These are phyloP conservation scores for Pissodes strobi DNA, from an alignment of 1,140 invertebrate species.

Conservation along the genomic window DNA sequence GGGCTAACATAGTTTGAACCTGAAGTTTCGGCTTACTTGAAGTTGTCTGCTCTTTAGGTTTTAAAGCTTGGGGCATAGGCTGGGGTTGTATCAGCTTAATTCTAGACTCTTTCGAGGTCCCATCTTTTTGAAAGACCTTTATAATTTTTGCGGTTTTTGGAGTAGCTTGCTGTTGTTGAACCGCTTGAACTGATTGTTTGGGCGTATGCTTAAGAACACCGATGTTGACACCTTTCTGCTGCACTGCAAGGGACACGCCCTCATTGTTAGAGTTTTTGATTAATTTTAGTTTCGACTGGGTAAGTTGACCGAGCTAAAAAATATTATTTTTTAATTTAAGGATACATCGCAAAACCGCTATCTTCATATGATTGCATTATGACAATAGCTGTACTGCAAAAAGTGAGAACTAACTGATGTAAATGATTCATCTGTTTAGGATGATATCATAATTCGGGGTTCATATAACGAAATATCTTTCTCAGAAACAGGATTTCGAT, in stretches of 20 bases:
- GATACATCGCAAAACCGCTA: no score
- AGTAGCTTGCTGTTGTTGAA: constrained; percentile 17
- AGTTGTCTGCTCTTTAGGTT: neutral
- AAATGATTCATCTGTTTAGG: no score
- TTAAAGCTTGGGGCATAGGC: constrained; percentile 19
- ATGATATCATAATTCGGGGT: no score
- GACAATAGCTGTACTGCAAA: no score
- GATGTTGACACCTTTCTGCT: constrained; percentile 50
- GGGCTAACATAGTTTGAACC: constrained; percentile 35
- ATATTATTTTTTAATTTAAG: neutral
- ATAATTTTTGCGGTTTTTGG: constrained; percentile 32
- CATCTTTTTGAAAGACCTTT: constrained; percentile 35
- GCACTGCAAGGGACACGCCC: constrained; percentile 48
- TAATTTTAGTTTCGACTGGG: constrained; percentile 52
- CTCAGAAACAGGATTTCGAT: no score
- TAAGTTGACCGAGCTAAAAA: constrained; percentile 37
- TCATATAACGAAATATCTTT: no score
- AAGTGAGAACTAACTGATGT: no score
- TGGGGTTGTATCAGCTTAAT: constrained; percentile 31
- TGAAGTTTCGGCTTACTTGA: constrained; percentile 25
- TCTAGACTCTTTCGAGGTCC: constrained; percentile 20
- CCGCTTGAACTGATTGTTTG: constrained; percentile 38
- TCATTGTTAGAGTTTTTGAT: constrained; percentile 49
- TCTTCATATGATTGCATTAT: no score
- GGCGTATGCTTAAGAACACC: constrained; percentile 49